These are phyloP conservation scores for Naja naja DNA, from an alignment of 2,113 vertebrate species.

Conservation along the genomic window DNA sequence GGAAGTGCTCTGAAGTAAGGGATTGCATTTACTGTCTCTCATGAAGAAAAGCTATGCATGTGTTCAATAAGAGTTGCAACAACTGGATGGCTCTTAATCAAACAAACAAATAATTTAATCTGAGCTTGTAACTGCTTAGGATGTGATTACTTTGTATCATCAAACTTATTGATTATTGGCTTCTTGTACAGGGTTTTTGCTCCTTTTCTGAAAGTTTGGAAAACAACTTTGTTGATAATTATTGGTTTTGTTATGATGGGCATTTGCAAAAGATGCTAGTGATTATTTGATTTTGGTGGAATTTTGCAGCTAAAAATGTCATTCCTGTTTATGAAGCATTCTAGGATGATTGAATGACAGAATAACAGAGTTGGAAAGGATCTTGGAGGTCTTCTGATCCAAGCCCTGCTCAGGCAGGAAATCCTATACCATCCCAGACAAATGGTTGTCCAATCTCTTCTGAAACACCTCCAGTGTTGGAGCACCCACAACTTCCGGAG, in stretches of 20 bases:
- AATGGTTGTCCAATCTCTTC: not conserved
- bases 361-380: not conserved
- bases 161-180: not conserved
- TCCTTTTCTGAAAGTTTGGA: not conserved
- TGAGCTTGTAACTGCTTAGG: not conserved
- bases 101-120: not conserved
- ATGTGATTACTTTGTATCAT: not conserved
- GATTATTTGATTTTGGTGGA: not conserved
- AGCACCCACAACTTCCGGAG: not conserved
- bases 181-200: not conserved
- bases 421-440: not conserved
- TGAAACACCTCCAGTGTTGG: not conserved
- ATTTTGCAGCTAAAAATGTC: constrained; percentile 18
- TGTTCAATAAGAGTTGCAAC: not conserved
- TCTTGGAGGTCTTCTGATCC: not conserved
- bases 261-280: not conserved
- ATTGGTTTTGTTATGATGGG: not conserved
- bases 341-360: not conserved
- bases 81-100: not conserved
- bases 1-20: not conserved
- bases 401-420: not conserved
- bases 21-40: not conserved
- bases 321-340: not conserved
- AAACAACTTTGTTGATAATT: not conserved
- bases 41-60: not conserved